Evolutionary conservation across 2,113 vertebrate species (phyloP), one percentile per base, ranked within the genome.

Genomic region (Panurus biarmicus): DNA sequence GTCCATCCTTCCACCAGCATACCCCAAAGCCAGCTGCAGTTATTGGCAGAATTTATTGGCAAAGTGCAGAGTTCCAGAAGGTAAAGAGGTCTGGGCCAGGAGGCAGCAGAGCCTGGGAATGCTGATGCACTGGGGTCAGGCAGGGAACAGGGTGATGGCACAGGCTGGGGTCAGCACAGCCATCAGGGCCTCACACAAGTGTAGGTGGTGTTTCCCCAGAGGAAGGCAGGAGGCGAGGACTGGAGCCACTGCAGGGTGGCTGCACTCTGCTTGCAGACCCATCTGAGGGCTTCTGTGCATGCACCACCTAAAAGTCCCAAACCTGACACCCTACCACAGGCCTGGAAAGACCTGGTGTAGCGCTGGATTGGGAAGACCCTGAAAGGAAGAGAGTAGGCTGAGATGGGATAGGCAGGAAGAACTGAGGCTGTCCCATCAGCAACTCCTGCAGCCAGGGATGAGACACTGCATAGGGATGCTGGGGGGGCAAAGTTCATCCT

Each of bases 181-280:
- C 61, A 42, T 58, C 50, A 89, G 11, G 42, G 66, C 12, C 45
- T 66, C 24, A 51, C 50, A 25, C 87, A 96, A 77, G 26, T 72
- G 58, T 96, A 96, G 66, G 95, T 95, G 86, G 77, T 94, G 71
- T 92, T 94, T 48, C 89, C 45, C 96, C 91, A 94, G 45, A 89
- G 50, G 23, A 96, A 81, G 29, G 91, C 2, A 0, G 94, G 80
- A 8, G 80, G 19, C 0, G 54, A 77, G 45, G 80, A 85, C 7
- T 1, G 45, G 18, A 95, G 66, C 86, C 89, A 94, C 54, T 87
- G 80, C 66, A 95, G 33, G 3, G 89, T 69, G n/a, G 74, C 29
- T 50, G 93, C 84, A 0, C 22, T 78, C 62, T 85, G 66, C 77
- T 70, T 54, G 0, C 95, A 96, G 61, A 95, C 14, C 89, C 94